Percentiles rank a stretch among this genome's conserved stretches.
Evolutionary conservation across 2,888 invertebrate genomes (phyloP).

Genomic region (Dysmachus trigonus): DNA sequence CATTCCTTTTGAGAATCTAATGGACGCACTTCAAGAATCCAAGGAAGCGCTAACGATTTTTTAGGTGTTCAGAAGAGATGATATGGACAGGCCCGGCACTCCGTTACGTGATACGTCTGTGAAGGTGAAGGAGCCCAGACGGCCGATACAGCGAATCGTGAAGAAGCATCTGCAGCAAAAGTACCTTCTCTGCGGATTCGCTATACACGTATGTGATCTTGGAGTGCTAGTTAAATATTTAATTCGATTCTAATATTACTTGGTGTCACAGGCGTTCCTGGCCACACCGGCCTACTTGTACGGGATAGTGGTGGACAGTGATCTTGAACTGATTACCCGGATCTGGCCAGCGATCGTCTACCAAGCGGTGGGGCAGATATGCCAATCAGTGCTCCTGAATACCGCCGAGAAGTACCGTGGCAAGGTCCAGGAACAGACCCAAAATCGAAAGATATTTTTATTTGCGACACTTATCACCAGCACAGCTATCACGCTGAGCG

Average conservation of each 20-base stretch:
- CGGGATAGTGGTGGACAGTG: conserved; percentile 63
- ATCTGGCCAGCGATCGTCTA: conserved; percentile 64
- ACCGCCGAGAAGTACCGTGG: conserved; percentile 56
- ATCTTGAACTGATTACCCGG: conserved; percentile 60
- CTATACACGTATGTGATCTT: conserved; percentile 60
- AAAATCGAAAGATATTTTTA: conserved; percentile 59
- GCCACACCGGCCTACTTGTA: conserved; percentile 63
- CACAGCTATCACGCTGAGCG: conserved; percentile 60
- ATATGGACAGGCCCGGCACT: conserved; percentile 10
- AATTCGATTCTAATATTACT: not conserved
- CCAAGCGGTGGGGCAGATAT: conserved; percentile 61
- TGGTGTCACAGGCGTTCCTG: conserved; percentile 58
- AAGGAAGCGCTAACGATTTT: not conserved
- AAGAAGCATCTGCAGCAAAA: conserved; percentile 64
- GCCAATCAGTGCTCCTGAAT: conserved; percentile 61
- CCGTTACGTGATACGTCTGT: not conserved
- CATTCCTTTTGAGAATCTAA: conserved; percentile 2
- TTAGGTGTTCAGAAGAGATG: not conserved
- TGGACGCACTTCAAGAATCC: conserved; percentile 6
- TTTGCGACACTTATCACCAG: conserved; percentile 60
- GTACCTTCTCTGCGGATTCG: conserved; percentile 64
- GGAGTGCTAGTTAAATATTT: not conserved
- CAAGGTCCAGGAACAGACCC: conserved; percentile 56
- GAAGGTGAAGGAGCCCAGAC: conserved; percentile 39
- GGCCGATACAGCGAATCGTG: conserved; percentile 58